Evolutionary conservation across 2,113 vertebrate genomes (phyloP).

Genomic region (Gopherus evgoodei): DNA sequence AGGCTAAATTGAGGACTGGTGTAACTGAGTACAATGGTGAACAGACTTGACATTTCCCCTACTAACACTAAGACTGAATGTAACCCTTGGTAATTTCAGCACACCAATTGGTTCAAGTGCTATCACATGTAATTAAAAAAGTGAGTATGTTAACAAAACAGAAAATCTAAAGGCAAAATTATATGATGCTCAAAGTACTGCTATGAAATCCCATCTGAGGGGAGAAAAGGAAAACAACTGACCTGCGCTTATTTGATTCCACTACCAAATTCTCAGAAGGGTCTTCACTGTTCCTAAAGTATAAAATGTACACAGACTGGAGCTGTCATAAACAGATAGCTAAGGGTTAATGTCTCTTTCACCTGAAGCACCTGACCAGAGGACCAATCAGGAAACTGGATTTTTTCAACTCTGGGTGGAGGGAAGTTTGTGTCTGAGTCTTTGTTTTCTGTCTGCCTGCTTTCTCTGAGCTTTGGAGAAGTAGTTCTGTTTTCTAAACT

Average conservation of each 20-base stretch:
- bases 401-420: too few relatives aligned
- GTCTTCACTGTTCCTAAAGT: neutral
- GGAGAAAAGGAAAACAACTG: neutral
- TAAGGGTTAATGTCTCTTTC: too few relatives aligned
- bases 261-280: neutral
- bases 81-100: neutral
- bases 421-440: too few relatives aligned
- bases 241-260: neutral
- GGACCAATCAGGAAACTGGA: too few relatives aligned
- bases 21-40: too few relatives aligned
- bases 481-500: too few relatives aligned
- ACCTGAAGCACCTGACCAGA: too few relatives aligned
- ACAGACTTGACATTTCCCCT: too few relatives aligned
- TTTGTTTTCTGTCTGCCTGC: too few relatives aligned
- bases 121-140: neutral
- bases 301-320: neutral
- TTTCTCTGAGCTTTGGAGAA: too few relatives aligned
- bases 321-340: too few relatives aligned
- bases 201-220: neutral
- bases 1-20: neutral
- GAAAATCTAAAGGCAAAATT: neutral
- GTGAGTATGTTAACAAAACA: neutral
- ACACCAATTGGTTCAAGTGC: rapidly evolving
- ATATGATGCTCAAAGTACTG: neutral
- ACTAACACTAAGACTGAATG: neutral